Conservation (phyloP, 1,140 invertebrate genomes). For the Cotesia vestalis region DNA sequence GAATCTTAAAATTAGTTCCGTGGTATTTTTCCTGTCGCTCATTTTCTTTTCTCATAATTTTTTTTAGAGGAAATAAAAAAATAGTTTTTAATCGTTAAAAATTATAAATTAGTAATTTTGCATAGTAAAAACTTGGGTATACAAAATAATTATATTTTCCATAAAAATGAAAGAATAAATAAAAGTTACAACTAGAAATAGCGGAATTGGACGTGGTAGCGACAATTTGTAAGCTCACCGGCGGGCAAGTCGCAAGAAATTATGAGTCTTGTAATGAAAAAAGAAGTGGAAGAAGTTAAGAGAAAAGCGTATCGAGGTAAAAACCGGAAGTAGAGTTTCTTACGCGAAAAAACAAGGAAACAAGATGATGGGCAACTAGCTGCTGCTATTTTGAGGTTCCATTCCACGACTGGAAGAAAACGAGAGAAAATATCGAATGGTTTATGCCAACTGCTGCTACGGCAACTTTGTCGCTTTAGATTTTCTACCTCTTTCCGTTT, state of each 20-base stretch:
- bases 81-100: too few species aligned
- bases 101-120: too few species aligned
- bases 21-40: too few species aligned
- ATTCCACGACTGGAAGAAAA: not conserved
- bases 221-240: slow-evolving; percentile 18
- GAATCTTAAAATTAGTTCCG: too few species aligned
- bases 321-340: slow-evolving; percentile 26
- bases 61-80: too few species aligned
- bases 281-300: slow-evolving; percentile 11
- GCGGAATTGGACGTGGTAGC: not conserved
- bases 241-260: slow-evolving; percentile 9
- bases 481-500: not conserved
- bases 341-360: slow-evolving; percentile 19
- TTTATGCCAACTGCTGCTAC: slow-evolving; percentile 22
- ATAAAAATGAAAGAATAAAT: too few species aligned
- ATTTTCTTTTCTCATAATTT: too few species aligned
- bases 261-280: not conserved
- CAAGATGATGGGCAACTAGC: slow-evolving; percentile 6
- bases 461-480: not conserved
- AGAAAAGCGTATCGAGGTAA: slow-evolving; percentile 5
- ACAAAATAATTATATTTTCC: too few species aligned
- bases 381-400: too few species aligned
- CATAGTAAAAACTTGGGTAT: too few species aligned
- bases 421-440: slow-evolving; percentile 22
- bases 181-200: too few species aligned